Evolutionary conservation across 2,888 invertebrate species (phyloP).

Genomic region (Latrodectus elegans): DNA sequence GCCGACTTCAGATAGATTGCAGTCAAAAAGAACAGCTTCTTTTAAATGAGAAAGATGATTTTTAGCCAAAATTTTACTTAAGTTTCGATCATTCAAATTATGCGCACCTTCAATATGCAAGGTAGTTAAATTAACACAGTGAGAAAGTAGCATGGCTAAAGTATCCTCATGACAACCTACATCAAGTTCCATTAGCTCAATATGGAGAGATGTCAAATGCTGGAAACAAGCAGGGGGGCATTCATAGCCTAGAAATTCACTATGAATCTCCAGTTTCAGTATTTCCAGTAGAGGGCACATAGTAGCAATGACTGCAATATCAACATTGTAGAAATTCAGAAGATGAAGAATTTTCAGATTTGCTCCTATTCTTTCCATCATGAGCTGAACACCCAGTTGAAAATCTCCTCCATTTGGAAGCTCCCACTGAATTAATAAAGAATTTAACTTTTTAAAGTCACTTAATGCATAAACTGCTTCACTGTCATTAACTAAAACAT

Average conservation of each 20-base stretch:
- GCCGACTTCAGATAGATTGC: constrained; percentile 29
- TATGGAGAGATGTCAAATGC: constrained; percentile 21
- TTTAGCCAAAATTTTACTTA: constrained; percentile 31
- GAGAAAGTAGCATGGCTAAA: constrained; percentile 23
- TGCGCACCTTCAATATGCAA: constrained; percentile 14
- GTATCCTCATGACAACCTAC: neutral
- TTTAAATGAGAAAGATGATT: constrained; percentile 44
- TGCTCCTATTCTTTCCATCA: constrained; percentile 41
- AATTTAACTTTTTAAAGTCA: constrained; percentile 41
- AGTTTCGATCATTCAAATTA: constrained; percentile 27
- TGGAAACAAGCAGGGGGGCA: constrained; percentile 13
- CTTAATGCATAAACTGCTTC: constrained; percentile 51
- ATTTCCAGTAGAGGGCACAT: constrained; percentile 37
- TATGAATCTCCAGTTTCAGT: constrained; percentile 37
- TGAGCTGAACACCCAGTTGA: constrained; percentile 22
- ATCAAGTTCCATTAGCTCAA: constrained; percentile 2
- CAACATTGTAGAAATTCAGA: constrained; percentile 45
- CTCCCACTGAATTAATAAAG: constrained; percentile 58
- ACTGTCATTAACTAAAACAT: constrained; percentile 32
- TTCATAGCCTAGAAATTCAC: constrained; percentile 9
- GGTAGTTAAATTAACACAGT: constrained; percentile 19
- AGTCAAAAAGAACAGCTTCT: constrained; percentile 34
- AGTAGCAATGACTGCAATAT: constrained; percentile 39
- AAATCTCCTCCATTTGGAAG: constrained; percentile 37
- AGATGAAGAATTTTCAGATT: constrained; percentile 37